phyloP scores from a whole-genome alignment of 2,113 vertebrate genomes.

The Fulica atra region DNA sequence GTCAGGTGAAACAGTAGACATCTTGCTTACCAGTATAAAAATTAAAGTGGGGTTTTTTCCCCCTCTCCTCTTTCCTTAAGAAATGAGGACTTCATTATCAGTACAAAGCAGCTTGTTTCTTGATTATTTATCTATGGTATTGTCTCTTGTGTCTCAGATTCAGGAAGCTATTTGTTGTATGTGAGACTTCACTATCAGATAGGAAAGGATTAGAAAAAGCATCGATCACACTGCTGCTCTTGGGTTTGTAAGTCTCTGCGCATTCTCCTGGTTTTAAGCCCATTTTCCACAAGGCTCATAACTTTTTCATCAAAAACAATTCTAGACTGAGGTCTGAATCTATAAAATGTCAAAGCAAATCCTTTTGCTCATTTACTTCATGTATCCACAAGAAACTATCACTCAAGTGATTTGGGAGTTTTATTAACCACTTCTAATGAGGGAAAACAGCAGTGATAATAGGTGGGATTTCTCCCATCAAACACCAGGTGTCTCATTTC shows the following conservation, averaged over 20 bases:
- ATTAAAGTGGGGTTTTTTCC: accelerated
- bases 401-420: neutral
- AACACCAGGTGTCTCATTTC: neutral
- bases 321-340: neutral
- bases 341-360: neutral
- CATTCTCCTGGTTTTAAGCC: neutral
- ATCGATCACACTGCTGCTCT: neutral
- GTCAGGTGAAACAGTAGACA: neutral
- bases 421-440: neutral
- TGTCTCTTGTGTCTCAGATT: neutral
- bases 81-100: slow-evolving; percentile 5
- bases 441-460: neutral
- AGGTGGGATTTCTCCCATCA: neutral
- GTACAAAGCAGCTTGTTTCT: slow-evolving; percentile 11
- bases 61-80: neutral
- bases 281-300: neutral
- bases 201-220: neutral
- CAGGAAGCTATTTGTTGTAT: neutral
- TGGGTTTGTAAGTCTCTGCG: neutral
- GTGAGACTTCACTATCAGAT: neutral
- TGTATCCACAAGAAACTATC: neutral
- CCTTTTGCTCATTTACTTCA: neutral
- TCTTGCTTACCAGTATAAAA: neutral
- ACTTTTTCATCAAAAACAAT: neutral
- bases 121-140: neutral